A percentile compares a stretch with the other conserved stretches of the same genome.
These are phyloP conservation scores for Drosophila yakuba DNA, from an alignment of 1,140 invertebrate genomes.

Conservation along the genomic window DNA sequence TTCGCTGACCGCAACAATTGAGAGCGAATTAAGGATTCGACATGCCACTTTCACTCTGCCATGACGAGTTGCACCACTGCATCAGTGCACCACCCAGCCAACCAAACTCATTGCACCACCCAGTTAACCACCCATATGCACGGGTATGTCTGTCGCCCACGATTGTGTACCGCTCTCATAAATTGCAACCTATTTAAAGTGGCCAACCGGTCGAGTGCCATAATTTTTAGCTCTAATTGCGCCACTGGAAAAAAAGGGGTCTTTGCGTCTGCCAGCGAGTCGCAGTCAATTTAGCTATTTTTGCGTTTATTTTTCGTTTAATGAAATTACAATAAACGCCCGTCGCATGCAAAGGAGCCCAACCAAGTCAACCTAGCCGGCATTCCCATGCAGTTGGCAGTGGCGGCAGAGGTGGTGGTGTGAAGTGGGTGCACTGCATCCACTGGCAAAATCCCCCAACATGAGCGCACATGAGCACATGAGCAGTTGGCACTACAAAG, in stretches of 20 bases:
- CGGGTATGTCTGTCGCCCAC: slow-evolving; percentile 28
- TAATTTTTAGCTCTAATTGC: slow-evolving; percentile 77
- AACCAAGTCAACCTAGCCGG: background rate
- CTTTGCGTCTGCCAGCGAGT: slow-evolving; percentile 12
- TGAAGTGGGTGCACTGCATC: slow-evolving; percentile 38
- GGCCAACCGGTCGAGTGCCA: slow-evolving; percentile 38
- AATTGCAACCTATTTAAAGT: slow-evolving; percentile 78
- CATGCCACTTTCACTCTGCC: slow-evolving; percentile 56
- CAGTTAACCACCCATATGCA: slow-evolving; percentile 15
- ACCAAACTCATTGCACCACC: background rate
- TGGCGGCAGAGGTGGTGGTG: background rate
- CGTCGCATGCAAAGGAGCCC: slow-evolving; percentile 58
- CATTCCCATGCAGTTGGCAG: slow-evolving; percentile 2
- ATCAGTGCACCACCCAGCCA: background rate
- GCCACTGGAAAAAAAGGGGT: slow-evolving; percentile 46
- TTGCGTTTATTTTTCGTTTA: slow-evolving; percentile 77
- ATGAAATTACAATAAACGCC: slow-evolving; percentile 81
- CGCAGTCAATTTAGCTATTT: slow-evolving; percentile 59
- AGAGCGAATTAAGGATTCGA: slow-evolving; percentile 62
- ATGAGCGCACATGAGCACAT: slow-evolving; percentile 33
- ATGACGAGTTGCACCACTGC: slow-evolving; percentile 15
- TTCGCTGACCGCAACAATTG: slow-evolving; percentile 64
- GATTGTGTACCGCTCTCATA: slow-evolving; percentile 49
- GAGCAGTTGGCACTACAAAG: slow-evolving; percentile 62
- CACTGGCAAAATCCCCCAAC: background rate